Conservation (phyloP, 2,888 invertebrate species). For the Dynastes tityus region DNA sequence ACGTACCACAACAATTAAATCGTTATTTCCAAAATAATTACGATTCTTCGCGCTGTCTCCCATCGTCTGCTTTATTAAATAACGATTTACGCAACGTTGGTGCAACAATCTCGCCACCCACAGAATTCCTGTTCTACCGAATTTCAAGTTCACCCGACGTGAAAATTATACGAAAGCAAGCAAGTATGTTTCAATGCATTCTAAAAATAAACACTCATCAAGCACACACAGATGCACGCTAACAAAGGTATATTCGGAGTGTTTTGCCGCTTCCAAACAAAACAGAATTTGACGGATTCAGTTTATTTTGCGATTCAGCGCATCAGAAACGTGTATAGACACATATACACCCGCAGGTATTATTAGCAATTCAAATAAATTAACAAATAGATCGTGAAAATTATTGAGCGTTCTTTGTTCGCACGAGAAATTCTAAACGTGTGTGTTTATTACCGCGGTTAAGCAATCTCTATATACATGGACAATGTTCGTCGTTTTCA, state of each 20-base stretch:
- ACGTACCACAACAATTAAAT: too few relatives aligned
- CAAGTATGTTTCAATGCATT: slow-evolving; percentile 28
- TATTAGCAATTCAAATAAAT: slow-evolving; percentile 45
- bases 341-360: slow-evolving; percentile 1
- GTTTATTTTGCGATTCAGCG: slow-evolving; percentile 23
- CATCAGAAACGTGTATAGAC: neutral
- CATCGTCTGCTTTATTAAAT: neutral
- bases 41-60: neutral
- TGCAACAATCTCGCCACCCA: slow-evolving; percentile 11
- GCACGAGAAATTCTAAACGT: slow-evolving; percentile 14
- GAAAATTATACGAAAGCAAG: slow-evolving; percentile 46
- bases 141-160: slow-evolving; percentile 45
- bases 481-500: too few relatives aligned
- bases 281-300: slow-evolving; percentile 34
- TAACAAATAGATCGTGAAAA: slow-evolving; percentile 37
- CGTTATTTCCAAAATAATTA: neutral
- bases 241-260: slow-evolving; percentile 8
- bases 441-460: neutral
- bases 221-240: neutral
- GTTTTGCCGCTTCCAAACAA: slow-evolving; percentile 15
- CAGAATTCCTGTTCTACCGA: slow-evolving; percentile 16
- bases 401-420: slow-evolving; percentile 11
- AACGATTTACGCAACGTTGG: slow-evolving; percentile 19
- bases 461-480: neutral
- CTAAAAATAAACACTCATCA: slow-evolving; percentile 38